Evolutionary conservation across 2,888 invertebrate species (phyloP).

Genomic region (Drosophila rellima): DNA sequence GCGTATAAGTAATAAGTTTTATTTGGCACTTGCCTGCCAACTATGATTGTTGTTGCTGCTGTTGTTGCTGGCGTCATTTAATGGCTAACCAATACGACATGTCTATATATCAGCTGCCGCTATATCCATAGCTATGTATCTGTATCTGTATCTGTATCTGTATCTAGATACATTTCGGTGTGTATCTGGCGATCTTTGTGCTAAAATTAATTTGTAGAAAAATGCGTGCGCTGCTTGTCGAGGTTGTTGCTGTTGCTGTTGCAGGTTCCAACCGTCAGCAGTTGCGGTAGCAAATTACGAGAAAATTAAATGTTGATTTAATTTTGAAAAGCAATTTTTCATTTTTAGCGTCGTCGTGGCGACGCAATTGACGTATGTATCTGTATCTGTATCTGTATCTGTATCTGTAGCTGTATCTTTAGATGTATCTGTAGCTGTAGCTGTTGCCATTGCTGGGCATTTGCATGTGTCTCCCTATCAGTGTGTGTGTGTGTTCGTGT

Average conservation of each 20-base stretch:
- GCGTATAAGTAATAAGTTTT: slow-evolving; percentile 83
- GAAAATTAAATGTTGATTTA: slow-evolving; percentile 81
- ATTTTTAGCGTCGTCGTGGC: slow-evolving; percentile 75
- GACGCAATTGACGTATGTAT: slow-evolving; percentile 71
- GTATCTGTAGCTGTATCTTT: slow-evolving; percentile 25
- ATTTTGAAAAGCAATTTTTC: slow-evolving; percentile 81
- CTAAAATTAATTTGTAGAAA: slow-evolving; percentile 82
- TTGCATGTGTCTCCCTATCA: slow-evolving; percentile 60
- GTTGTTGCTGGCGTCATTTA: slow-evolving; percentile 73
- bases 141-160: slow-evolving; percentile 43
- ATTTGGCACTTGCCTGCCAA: slow-evolving; percentile 80
- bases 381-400: slow-evolving; percentile 62
- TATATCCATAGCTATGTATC: slow-evolving; percentile 52
- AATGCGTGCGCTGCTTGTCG: slow-evolving; percentile 77
- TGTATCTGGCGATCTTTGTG: slow-evolving; percentile 80
- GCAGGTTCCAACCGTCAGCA: slow-evolving; percentile 40
- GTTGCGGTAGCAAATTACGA: slow-evolving; percentile 79
- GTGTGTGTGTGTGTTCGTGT: slow-evolving; percentile 8
- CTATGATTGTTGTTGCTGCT: slow-evolving; percentile 48
- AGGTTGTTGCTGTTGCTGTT: slow-evolving; percentile 29
- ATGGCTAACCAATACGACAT: slow-evolving; percentile 81
- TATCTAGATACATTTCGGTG: slow-evolving; percentile 74
- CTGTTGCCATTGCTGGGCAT: slow-evolving; percentile 64
- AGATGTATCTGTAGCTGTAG: slow-evolving; percentile 25
- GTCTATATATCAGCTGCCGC: slow-evolving; percentile 52